phyloP scores from a whole-genome alignment of 1,140 invertebrate species.

The Gryllus bimaculatus region DNA sequence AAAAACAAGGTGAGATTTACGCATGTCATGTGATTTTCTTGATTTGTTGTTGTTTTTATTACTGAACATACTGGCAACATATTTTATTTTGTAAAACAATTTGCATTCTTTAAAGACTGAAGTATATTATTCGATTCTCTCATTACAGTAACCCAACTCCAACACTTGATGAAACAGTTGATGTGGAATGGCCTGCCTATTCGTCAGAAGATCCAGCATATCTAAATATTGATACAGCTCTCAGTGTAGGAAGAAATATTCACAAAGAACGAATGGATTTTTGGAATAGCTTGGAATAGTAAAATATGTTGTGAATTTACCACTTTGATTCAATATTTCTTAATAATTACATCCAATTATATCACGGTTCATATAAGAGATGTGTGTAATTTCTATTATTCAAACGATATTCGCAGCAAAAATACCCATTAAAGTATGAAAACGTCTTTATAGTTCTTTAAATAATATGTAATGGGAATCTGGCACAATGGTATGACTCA shows the following conservation, averaged over 20 bases:
- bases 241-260: constrained; percentile 26
- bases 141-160: constrained; percentile 8
- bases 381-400: too few species aligned
- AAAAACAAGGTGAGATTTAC: constrained; percentile 30
- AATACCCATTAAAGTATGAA: too few species aligned
- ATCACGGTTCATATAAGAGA: too few species aligned
- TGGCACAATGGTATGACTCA: too few species aligned
- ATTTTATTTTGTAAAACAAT: neutral
- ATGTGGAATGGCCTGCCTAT: neutral
- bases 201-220: constrained; percentile 30
- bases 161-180: neutral
- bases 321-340: too few species aligned
- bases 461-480: too few species aligned
- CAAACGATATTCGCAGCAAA: too few species aligned
- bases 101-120: neutral
- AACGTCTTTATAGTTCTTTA: too few species aligned
- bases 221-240: constrained; percentile 39
- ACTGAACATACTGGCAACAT: neutral
- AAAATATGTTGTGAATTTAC: too few species aligned
- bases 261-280: constrained; percentile 36
- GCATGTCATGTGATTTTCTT: neutral
- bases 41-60: neutral
- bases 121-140: too few species aligned
- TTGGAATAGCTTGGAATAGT: constrained; percentile 26
- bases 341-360: too few species aligned